These are phyloP conservation scores for Simalia tracyae DNA, from an alignment of 2,797 vertebrate species.

Conservation along the genomic window DNA sequence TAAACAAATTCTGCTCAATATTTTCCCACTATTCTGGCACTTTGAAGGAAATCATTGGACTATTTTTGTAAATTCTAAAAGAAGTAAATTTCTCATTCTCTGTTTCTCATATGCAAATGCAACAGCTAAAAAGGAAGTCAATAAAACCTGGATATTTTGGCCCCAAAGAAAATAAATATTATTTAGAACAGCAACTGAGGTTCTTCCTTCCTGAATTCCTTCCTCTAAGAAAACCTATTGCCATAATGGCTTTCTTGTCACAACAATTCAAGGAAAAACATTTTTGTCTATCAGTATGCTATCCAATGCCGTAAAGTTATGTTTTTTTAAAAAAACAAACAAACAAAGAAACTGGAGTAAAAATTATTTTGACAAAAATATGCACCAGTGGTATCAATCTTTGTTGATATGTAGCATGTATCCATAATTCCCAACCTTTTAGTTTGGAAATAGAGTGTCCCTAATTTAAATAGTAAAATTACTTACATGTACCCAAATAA, in stretches of 20 bases:
- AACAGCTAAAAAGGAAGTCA: not conserved
- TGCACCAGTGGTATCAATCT: not conserved
- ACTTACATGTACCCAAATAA: not conserved
- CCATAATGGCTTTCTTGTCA: not conserved
- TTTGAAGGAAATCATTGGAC: not conserved
- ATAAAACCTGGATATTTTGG: not conserved
- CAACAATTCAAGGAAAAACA: not conserved
- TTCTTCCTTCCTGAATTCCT: conserved; percentile 12
- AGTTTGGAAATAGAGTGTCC: not conserved
- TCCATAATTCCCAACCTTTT: not conserved
- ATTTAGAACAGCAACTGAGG: not conserved
- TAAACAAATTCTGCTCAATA: not conserved
- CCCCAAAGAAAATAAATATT: not conserved
- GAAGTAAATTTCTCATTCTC: not conserved
- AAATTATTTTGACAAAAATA: not conserved
- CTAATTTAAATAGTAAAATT: not conserved
- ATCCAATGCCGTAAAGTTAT: not conserved
- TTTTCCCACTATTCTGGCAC: not conserved
- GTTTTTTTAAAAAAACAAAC: not conserved
- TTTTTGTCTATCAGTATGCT: not conserved
- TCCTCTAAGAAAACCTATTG: not conserved
- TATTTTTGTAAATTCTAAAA: not conserved
- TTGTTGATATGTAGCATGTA: not conserved
- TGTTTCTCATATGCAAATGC: not conserved
- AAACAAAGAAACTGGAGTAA: not conserved